Percentiles rank a stretch among this genome's conserved stretches.
These are phyloP conservation scores for Aegotheles bennettii DNA, from an alignment of 2,113 vertebrate species.

Conservation along the genomic window DNA sequence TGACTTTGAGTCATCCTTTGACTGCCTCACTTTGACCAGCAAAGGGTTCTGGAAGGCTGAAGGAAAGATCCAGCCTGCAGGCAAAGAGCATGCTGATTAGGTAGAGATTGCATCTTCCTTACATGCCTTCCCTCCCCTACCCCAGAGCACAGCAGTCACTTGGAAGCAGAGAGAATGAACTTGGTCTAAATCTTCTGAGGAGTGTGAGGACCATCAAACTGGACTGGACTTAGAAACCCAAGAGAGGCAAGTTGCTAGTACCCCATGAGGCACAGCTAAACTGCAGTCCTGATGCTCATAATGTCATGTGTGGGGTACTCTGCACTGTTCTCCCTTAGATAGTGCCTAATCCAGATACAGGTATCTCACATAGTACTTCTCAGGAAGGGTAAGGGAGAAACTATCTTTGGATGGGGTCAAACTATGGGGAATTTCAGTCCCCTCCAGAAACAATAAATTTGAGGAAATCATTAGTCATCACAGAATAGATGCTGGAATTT, in stretches of 20 bases:
- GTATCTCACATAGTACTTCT: neutral
- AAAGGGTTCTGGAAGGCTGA: neutral
- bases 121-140: neutral
- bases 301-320: fast-evolving
- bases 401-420: neutral
- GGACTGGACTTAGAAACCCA: neutral
- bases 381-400: neutral
- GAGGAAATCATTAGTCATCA: neutral
- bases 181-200: neutral
- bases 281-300: neutral
- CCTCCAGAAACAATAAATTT: neutral
- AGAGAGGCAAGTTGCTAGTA: neutral
- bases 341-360: neutral
- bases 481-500: neutral
- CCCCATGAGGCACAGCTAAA: neutral
- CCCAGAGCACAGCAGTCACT: neutral
- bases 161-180: neutral
- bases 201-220: neutral
- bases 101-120: neutral
- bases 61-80: neutral
- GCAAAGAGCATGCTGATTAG: neutral
- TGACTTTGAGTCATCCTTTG: neutral
- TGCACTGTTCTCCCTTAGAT: neutral
- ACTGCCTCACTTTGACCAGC: neutral
- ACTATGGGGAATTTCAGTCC: neutral